A percentile compares a stretch with the other conserved stretches of the same genome.
Conservation (phyloP, 2,113 vertebrate species). For the Tympanuchus pallidicinctus region DNA sequence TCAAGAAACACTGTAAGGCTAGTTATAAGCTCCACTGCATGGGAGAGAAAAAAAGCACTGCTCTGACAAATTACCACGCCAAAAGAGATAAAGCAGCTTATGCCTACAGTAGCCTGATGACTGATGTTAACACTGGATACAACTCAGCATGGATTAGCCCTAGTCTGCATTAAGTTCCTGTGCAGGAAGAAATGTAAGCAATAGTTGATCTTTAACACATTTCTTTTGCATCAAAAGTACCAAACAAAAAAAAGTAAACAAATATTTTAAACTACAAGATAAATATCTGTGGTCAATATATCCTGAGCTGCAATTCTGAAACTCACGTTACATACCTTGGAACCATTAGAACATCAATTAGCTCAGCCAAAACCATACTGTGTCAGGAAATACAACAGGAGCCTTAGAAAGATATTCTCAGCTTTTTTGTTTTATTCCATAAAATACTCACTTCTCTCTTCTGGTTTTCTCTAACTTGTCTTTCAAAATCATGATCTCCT, state of each 20-base stretch:
- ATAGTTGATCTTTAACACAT: background rate
- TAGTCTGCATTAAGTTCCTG: conserved; percentile 12
- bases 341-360: background rate
- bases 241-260: background rate
- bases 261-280: background rate
- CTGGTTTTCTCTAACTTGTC: conserved; percentile 97
- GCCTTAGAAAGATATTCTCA: background rate
- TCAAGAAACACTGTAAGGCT: background rate
- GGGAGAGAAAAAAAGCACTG: conserved; percentile 37
- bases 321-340: background rate
- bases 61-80: conserved; percentile 50
- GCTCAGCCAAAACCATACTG: background rate
- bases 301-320: background rate
- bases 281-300: background rate
- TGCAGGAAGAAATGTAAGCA: conserved; percentile 28
- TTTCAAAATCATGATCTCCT: conserved; percentile 95
- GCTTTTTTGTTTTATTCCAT: background rate
- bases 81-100: conserved; percentile 59
- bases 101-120: conserved; percentile 30
- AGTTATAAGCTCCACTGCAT: background rate
- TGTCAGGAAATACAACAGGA: background rate
- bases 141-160: conserved; percentile 32
- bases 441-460: conserved; percentile 87
- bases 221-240: background rate
- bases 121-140: conserved; percentile 47